Conservation (phyloP, 2,888 invertebrate genomes). For the Ligdia adustata region DNA sequence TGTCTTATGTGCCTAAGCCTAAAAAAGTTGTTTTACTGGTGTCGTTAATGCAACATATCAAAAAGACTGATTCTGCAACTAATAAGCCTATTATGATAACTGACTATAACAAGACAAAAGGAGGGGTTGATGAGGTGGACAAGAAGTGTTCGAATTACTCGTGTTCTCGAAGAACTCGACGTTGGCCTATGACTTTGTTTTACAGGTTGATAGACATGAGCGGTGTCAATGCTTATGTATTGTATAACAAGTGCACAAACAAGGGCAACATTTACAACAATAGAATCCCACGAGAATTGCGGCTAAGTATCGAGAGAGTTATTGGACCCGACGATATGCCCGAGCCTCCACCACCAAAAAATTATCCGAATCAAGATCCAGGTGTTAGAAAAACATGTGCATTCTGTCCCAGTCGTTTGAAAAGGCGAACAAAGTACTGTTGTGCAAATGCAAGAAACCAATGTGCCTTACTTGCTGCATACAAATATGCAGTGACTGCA, state of each 20-base stretch:
- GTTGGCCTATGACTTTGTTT: slow-evolving; percentile 32
- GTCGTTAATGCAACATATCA: slow-evolving; percentile 29
- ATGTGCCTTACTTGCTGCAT: too few species aligned
- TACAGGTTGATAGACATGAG: slow-evolving; percentile 30
- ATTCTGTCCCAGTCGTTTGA: neutral
- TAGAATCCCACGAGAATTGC: neutral
- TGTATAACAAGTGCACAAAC: slow-evolving; percentile 7
- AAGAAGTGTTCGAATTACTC: slow-evolving; percentile 24
- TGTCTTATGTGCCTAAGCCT: slow-evolving; percentile 19
- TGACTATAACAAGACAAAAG: too few species aligned
- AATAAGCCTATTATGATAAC: too few species aligned
- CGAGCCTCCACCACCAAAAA: slow-evolving; percentile 14
- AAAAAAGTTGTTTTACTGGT: slow-evolving; percentile 26
- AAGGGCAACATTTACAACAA: too few species aligned
- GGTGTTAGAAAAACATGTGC: slow-evolving; percentile 17
- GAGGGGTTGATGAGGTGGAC: too few species aligned
- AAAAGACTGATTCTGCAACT: too few species aligned
- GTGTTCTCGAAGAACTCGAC: slow-evolving; percentile 23
- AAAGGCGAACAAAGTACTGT: too few species aligned
- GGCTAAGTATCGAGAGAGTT: too few species aligned
- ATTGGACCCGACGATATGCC: too few species aligned
- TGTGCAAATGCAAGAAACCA: too few species aligned
- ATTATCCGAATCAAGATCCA: slow-evolving; percentile 12
- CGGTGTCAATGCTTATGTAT: slow-evolving; percentile 11
- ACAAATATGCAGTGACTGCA: too few species aligned